Evolutionary conservation across 2,888 invertebrate species (phyloP), one percentile per base, ranked within the genome.

Genomic region (Conus canariensis): DNA sequence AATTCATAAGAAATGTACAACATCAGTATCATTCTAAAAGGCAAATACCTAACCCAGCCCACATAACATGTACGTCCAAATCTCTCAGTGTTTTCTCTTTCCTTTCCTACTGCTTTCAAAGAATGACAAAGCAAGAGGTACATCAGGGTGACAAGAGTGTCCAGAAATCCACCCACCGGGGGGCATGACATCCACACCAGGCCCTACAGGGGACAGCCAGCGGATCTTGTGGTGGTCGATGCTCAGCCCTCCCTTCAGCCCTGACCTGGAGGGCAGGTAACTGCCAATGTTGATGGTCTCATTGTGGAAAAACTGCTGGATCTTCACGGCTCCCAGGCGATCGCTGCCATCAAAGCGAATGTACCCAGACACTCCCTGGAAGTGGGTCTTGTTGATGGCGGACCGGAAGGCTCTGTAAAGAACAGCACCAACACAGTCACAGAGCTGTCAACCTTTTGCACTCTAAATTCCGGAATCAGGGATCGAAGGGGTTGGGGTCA

Each of bases 291-390:
- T 91, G 56, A 92, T 91, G 8, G 95, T 94, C 85, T 93, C 94
- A 90, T 96, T 95, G 82, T 95, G 94, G 90, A 95, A 94, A 92
- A 95, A 95, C 93, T 96, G 96, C 90, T 95, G 93, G 74, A 97
- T 95, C 91, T 95, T 93, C 77, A 96, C 95, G 86, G 95, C 95
- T 45, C 96, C 96, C 19, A 95, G 93, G 70, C 98, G 96, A 7
- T 98, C 97, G 1, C 98, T 97, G 0, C 98, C 98, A 59, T 93
- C 91, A 95, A 98, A 98, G 92, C 97, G 97, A 9, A 98, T 97
- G 90, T 97, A 96, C 0, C 98, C 98, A 0, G 98, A 98, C 0
- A 98, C 97, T 6, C 98, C 98, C 87, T 97, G 95, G 95, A 98
- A 98, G 94, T 98, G 97, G 0, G 97, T 97, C 91, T 97, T 96